These are phyloP conservation scores for Ptyas mucosa DNA, from an alignment of 2,113 vertebrate species.

Conservation along the genomic window DNA sequence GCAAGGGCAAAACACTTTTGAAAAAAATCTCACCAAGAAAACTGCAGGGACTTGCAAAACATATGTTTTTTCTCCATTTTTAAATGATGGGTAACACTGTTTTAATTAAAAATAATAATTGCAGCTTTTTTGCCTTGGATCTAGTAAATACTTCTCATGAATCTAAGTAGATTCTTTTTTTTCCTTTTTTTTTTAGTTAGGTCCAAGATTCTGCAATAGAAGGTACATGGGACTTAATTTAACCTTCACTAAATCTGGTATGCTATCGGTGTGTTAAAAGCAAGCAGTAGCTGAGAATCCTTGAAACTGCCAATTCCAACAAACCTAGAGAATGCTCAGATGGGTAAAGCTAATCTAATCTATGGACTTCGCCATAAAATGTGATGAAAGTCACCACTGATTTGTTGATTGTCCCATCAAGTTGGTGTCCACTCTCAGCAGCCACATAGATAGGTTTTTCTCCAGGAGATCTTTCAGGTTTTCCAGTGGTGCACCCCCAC, in stretches of 20 bases:
- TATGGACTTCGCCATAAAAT: neutral
- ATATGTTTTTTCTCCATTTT: neutral
- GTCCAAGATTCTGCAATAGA: neutral
- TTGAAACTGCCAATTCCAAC: neutral
- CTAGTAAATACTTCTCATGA: neutral
- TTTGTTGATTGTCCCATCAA: neutral
- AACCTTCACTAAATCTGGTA: neutral
- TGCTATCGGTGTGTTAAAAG: neutral
- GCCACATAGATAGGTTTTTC: neutral
- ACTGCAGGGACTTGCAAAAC: neutral
- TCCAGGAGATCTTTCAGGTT: neutral
- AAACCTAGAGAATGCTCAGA: neutral
- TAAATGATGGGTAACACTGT: neutral
- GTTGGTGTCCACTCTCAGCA: neutral
- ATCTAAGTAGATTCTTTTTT: neutral
- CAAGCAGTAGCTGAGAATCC: neutral
- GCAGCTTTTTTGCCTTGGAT: neutral
- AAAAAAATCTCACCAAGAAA: neutral
- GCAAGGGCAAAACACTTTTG: neutral
- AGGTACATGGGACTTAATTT: neutral
- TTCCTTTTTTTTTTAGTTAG: neutral
- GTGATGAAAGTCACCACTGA: neutral
- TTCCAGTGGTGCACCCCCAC: neutral
- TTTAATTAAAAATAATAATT: neutral
- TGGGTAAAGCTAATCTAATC: neutral